These are phyloP conservation scores for Lanius collurio DNA, from an alignment of 2,113 vertebrate genomes.

Conservation along the genomic window DNA sequence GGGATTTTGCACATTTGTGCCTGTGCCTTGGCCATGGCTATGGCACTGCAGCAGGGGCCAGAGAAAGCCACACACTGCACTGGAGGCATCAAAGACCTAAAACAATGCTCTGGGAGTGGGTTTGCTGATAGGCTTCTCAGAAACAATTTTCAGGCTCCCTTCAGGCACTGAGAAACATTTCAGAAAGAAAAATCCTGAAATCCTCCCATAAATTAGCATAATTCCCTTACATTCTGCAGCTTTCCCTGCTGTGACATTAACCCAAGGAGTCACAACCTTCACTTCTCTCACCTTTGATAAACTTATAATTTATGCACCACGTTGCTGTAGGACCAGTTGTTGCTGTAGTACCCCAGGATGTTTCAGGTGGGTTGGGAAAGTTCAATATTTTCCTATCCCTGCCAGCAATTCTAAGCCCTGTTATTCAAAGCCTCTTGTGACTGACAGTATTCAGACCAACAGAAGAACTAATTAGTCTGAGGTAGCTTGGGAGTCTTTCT, in stretches of 20 bases:
- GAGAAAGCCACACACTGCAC: neutral
- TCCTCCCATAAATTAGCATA: neutral
- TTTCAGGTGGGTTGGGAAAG: neutral
- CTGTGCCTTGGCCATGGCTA: neutral
- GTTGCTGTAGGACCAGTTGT: neutral
- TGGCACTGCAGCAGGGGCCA: neutral
- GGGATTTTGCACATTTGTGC: neutral
- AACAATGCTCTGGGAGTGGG: neutral
- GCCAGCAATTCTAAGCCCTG: neutral
- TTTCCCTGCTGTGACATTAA: neutral
- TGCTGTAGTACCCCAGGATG: neutral
- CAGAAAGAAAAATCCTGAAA: neutral
- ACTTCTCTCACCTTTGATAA: neutral
- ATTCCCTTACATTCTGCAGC: neutral
- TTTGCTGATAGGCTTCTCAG: neutral
- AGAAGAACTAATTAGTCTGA: constrained; percentile 30
- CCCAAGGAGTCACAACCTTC: neutral
- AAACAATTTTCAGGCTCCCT: neutral
- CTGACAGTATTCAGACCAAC: neutral
- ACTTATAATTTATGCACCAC: neutral
- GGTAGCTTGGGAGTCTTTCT: neutral
- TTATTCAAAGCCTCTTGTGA: neutral
- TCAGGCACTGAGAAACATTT: neutral
- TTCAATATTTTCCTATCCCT: neutral
- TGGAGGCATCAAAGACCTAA: neutral